Evolutionary conservation across 1,140 invertebrate species (phyloP), one percentile per base, ranked within the genome.

Genomic region (Papilio glaucus): DNA sequence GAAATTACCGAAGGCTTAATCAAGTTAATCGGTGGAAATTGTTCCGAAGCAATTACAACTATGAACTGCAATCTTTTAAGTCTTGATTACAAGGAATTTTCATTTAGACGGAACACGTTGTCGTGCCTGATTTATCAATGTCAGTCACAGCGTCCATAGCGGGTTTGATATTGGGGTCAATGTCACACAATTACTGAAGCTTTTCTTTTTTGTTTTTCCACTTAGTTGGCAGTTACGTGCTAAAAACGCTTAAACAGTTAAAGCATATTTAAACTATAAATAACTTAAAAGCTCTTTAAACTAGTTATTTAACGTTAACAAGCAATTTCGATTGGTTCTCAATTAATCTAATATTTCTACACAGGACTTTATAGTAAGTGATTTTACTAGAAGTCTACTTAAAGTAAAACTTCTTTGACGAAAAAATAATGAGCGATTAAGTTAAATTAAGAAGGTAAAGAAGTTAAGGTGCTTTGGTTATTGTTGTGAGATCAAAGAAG

Each of bases 61-160:
- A 26, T 21, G 39, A 29, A 68, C 24, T 68, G 65, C 65, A 68
- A 68, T 29, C 39, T 42, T 68, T 68, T 45, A 65, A 45, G 21
- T 68, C 65, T 68, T 39, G 65, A 68, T 68, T 68, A 68, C 41
- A 45, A 45, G 65, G 29, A 42, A 41, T 67, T 67, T 26, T 67
- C 63, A 67, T 68, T 45, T 26, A 68, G 39, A 8, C 26, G 12
- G 39, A 68, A 45, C 26, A 45, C 39, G 65, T 18, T 42, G 70
- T 53, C 33, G 21, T 67, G 65, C 42, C 72, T 69, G 72, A 73
- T 73, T 73, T 73, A 73, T 73, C 72, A 69, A 57, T 26, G 45
- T 38, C 62, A 39, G n/a, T 70, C 65, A 37, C 53, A 21, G 24
- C 24, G 65, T 61, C 49, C 41, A 26, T 70, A 18, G 65, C 57